Evolutionary conservation across 2,888 invertebrate species (phyloP), one percentile per base, ranked within the genome.

Genomic region (Agrochola macilenta): DNA sequence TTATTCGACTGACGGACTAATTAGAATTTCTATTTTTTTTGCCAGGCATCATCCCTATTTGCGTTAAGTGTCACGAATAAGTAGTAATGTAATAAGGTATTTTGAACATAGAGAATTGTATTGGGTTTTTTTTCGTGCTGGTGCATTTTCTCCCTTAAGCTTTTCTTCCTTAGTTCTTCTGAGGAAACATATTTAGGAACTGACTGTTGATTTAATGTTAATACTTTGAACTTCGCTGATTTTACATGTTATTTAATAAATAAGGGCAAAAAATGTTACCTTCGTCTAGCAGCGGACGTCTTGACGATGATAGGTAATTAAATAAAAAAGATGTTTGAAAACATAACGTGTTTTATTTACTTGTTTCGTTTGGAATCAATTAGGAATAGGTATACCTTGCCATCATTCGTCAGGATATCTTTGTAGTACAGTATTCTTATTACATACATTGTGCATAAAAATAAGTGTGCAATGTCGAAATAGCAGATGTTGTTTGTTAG

Each of bases 401-500:
- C 23, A 57, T 66, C 49, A 49, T 39, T 74, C 23, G 54, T n/a
- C 26, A 57, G 20, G 43, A 73, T 43, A 73, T 12, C 17, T 35
- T 26, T 17, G n/a, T 74, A 60, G 26, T 43, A n/a, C 23, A 58
- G 14, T 63, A 23, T 43, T 71, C 49, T 64, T 54, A 52, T 58
- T 76, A 43, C n/a, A 39, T 49, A 49, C 35, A n/a, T 54, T 69
- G 68, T 76, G 65, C 80, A 76, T 77, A 79, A 78, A 83, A 81
- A 81, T 73, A 80, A 77, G 70, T 76, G 69, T 64, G 74, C 57
- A 76, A 70, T 87, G 80, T 82, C 73, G 83, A 87, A 89, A 89
- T 76, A 81, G 82, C 58, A 78, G 69, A 83, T 84, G 78, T 83
- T 76, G 80, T 86, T 87, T 82, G 81, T 81, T 82, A 80, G 82